A percentile compares a stretch with the other conserved stretches of the same genome.
Evolutionary conservation across 1,140 invertebrate species (phyloP).

Genomic region (Cataglyphis hispanica): DNA sequence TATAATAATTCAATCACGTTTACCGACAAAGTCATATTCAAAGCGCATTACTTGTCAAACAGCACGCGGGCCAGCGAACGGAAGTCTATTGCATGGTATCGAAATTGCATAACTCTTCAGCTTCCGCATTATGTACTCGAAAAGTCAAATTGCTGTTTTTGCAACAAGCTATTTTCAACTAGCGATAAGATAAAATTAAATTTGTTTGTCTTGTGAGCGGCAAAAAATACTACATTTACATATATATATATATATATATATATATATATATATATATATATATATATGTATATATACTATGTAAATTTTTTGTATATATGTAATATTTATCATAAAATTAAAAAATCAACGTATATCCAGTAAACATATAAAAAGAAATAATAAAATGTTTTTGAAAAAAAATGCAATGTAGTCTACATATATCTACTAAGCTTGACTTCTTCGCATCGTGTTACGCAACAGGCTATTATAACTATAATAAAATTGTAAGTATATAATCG

Average conservation of each 20-base stretch:
- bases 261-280: too few relatives aligned
- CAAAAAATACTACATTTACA: not conserved
- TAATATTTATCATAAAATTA: not conserved
- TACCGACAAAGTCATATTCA: constrained; percentile 34
- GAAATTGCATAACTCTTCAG: constrained; percentile 46
- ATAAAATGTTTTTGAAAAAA: not conserved
- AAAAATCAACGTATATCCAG: not conserved
- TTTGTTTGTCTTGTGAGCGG: not conserved
- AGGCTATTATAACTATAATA: not conserved
- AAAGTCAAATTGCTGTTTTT: constrained; percentile 30
- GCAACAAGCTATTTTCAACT: constrained; percentile 2
- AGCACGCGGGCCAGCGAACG: constrained; percentile 69
- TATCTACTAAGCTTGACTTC: not conserved
- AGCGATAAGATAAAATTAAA: constrained; percentile 9
- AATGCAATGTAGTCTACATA: not conserved
- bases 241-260: not conserved
- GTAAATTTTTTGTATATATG: not conserved
- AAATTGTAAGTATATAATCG: not conserved
- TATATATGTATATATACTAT: too few relatives aligned
- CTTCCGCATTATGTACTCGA: not conserved
- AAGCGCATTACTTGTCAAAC: constrained; percentile 68
- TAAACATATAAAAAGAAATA: not conserved
- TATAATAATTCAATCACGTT: not conserved
- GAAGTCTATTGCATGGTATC: constrained; percentile 63
- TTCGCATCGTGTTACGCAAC: constrained; percentile 4